Conservation (phyloP, 2,888 invertebrate species). For the Hydraecia micacea region DNA sequence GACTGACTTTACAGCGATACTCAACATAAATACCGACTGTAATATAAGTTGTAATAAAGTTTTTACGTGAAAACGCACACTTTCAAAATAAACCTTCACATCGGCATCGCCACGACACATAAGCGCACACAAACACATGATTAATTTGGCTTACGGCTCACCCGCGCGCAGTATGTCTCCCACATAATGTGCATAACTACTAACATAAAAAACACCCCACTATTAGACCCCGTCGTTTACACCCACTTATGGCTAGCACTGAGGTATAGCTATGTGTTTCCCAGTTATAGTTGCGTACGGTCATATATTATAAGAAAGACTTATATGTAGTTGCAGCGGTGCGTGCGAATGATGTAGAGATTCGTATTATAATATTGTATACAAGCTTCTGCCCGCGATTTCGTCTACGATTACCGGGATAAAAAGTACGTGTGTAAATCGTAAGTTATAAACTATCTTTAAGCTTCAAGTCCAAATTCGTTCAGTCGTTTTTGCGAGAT, state of each 20-base stretch:
- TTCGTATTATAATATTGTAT: background rate
- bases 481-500: background rate
- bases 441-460: no score
- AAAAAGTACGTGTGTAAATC: no score
- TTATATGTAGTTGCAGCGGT: background rate
- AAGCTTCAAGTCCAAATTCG: background rate
- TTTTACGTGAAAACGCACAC: background rate
- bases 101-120: background rate
- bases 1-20: background rate
- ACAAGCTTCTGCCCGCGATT: background rate
- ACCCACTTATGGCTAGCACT: conserved; percentile 31
- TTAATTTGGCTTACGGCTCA: conserved; percentile 11
- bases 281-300: background rate
- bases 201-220: conserved; percentile 47
- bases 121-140: conserved; percentile 24
- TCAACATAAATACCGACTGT: background rate
- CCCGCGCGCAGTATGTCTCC: conserved; percentile 9
- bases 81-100: background rate
- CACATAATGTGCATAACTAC: conserved; percentile 36
- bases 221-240: conserved; percentile 28
- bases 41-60: background rate
- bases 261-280: background rate
- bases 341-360: background rate
- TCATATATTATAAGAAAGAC: background rate
- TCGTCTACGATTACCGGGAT: no score